These are phyloP conservation scores for Ambastaia sidthimunki DNA, from an alignment of 2,797 vertebrate species.

Conservation along the genomic window DNA sequence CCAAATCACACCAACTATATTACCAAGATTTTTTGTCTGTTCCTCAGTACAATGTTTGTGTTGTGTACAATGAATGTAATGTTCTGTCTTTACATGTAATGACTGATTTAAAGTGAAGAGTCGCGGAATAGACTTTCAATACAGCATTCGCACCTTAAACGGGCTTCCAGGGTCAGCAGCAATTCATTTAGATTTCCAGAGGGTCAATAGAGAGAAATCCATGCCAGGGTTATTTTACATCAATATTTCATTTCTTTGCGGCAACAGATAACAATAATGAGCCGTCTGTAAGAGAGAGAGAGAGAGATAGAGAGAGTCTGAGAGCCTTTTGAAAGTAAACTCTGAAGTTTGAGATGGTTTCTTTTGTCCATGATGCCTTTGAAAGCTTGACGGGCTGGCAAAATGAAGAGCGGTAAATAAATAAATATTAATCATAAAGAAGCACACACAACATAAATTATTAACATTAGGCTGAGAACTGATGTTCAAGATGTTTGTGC, in stretches of 20 bases:
- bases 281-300: constrained; percentile 72
- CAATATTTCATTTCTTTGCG: constrained; percentile 77
- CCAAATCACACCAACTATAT: not conserved
- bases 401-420: constrained; percentile 81
- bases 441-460: constrained; percentile 83
- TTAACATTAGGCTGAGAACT: constrained; percentile 84
- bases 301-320: constrained; percentile 64
- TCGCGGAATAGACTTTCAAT: constrained; percentile 56
- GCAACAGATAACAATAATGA: constrained; percentile 77
- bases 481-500: constrained; percentile 79
- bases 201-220: constrained; percentile 74
- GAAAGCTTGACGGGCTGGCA: constrained; percentile 77
- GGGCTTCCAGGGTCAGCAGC: constrained; percentile 60
- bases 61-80: too few relatives aligned
- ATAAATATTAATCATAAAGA: constrained; percentile 85
- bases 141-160: constrained; percentile 54
- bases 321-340: constrained; percentile 81
- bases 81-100: constrained; percentile 34
- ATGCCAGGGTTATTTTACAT: constrained; percentile 77
- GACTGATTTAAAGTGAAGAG: constrained; percentile 54
- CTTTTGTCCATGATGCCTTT: constrained; percentile 79
- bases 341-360: constrained; percentile 77
- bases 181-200: constrained; percentile 73
- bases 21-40: constrained; percentile 29
- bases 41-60: constrained; percentile 23